Percentiles rank a stretch among this genome's conserved stretches.
Evolutionary conservation across 2,797 vertebrate genomes (phyloP).

Genomic region (Amphiprion clarkii): DNA sequence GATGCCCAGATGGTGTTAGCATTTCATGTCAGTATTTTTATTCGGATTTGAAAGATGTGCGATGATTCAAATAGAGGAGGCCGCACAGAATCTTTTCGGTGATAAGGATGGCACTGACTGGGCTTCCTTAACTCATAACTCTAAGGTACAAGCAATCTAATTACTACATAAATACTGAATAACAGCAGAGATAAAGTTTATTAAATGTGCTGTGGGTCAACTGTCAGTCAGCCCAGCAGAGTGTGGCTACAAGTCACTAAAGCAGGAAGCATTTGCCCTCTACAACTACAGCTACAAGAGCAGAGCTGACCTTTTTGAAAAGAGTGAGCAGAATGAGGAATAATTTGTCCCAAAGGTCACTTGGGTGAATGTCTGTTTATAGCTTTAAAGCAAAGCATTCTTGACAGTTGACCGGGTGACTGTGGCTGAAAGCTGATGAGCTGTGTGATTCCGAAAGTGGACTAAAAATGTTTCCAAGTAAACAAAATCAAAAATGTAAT

Average conservation of each 20-base stretch:
- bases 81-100: background rate
- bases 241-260: background rate
- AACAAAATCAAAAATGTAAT: background rate
- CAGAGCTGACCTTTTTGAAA: background rate
- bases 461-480: too few species aligned
- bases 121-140: background rate
- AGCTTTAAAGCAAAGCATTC: background rate
- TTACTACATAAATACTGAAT: background rate
- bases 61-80: background rate
- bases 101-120: background rate
- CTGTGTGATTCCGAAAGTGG: too few species aligned
- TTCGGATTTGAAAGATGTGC: slow-evolving; percentile 13
- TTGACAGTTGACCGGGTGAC: background rate
- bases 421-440: background rate
- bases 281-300: background rate
- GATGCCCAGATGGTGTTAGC: slow-evolving; percentile 28
- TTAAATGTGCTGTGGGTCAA: slow-evolving; percentile 9
- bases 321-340: background rate
- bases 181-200: slow-evolving; percentile 1
- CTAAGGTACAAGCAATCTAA: background rate
- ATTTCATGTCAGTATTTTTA: slow-evolving; percentile 8
- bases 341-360: background rate
- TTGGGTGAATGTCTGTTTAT: background rate
- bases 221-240: background rate
- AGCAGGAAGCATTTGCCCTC: background rate